phyloP scores from a whole-genome alignment of 2,888 invertebrate species.

The Mythimna loreyi region DNA sequence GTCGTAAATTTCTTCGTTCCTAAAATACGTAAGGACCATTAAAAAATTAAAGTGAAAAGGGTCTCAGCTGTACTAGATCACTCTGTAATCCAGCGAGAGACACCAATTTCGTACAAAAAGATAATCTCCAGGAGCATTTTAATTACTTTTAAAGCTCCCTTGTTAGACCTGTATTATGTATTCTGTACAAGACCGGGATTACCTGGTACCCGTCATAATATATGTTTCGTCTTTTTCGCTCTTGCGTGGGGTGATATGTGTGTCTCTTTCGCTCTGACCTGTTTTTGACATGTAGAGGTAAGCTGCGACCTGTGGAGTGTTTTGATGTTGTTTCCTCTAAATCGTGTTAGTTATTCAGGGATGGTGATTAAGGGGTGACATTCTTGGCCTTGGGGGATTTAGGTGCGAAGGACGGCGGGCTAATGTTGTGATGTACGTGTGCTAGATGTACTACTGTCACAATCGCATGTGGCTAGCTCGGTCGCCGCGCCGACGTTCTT shows the following conservation, averaged over 20 bases:
- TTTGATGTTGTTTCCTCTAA: slow-evolving; percentile 49
- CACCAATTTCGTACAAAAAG: slow-evolving; percentile 52
- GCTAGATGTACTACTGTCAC: slow-evolving; percentile 30
- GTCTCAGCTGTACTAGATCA: slow-evolving; percentile 48
- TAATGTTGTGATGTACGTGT: slow-evolving; percentile 9
- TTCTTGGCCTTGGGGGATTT: slow-evolving; percentile 34
- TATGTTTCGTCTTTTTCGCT: slow-evolving; percentile 40
- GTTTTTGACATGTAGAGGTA: slow-evolving; percentile 46
- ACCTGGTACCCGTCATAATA: slow-evolving; percentile 63
- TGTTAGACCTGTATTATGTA: slow-evolving; percentile 70
- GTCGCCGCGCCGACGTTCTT: background rate
- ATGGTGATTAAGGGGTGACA: slow-evolving; percentile 35
- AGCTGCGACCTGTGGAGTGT: slow-evolving; percentile 55
- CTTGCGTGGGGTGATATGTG: slow-evolving; percentile 5
- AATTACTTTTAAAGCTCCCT: slow-evolving; percentile 65
- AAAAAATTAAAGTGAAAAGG: slow-evolving; percentile 49
- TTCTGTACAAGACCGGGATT: slow-evolving; percentile 69
- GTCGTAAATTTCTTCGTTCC: slow-evolving; percentile 27
- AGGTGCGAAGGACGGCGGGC: slow-evolving; percentile 17
- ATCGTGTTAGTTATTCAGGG: slow-evolving; percentile 45
- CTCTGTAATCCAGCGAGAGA: slow-evolving; percentile 52
- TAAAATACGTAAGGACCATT: slow-evolving; percentile 23
- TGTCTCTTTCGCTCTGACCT: slow-evolving; percentile 46
- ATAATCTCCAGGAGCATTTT: slow-evolving; percentile 60
- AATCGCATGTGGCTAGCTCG: slow-evolving; percentile 12